Percentiles rank a stretch among this genome's conserved stretches.
phyloP scores from a whole-genome alignment of 1,140 invertebrate species.

The Drosophila auraria region DNA sequence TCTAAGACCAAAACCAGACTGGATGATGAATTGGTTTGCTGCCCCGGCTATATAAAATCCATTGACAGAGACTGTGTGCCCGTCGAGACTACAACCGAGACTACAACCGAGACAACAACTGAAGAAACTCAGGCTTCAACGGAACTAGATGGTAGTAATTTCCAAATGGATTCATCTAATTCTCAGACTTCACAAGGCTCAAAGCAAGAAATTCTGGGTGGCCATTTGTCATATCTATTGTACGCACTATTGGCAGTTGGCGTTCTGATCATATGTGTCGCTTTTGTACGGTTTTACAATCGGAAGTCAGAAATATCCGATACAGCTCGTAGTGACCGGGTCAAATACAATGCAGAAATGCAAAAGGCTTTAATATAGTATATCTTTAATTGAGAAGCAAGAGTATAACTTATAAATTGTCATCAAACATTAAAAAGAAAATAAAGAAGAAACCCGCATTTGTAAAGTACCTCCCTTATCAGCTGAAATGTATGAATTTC shows the following conservation, averaged over 20 bases:
- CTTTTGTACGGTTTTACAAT: background rate
- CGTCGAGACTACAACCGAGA: background rate
- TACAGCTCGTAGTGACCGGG: background rate
- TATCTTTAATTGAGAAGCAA: no score
- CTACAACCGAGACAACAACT: background rate
- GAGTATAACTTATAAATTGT: background rate
- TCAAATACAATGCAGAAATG: constrained; percentile 1
- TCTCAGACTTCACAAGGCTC: no score
- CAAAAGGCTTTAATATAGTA: background rate
- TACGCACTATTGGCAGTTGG: background rate
- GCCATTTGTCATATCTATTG: background rate
- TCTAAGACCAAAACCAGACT: constrained; percentile 37
- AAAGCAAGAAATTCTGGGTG: no score
- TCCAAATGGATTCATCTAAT: background rate
- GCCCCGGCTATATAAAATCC: constrained; percentile 29
- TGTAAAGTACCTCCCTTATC: constrained; percentile 6
- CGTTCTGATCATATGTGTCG: background rate
- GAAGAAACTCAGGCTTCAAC: background rate
- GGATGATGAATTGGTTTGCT: constrained; percentile 30
- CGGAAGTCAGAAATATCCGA: background rate
- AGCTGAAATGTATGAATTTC: constrained; percentile 12
- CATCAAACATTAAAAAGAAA: background rate
- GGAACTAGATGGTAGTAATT: background rate
- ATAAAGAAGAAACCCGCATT: background rate
- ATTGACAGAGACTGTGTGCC: constrained; percentile 8